Percentiles rank a stretch among this genome's conserved stretches.
Evolutionary conservation across 2,113 vertebrate genomes (phyloP).

Genomic region (Aphyosemion australe): DNA sequence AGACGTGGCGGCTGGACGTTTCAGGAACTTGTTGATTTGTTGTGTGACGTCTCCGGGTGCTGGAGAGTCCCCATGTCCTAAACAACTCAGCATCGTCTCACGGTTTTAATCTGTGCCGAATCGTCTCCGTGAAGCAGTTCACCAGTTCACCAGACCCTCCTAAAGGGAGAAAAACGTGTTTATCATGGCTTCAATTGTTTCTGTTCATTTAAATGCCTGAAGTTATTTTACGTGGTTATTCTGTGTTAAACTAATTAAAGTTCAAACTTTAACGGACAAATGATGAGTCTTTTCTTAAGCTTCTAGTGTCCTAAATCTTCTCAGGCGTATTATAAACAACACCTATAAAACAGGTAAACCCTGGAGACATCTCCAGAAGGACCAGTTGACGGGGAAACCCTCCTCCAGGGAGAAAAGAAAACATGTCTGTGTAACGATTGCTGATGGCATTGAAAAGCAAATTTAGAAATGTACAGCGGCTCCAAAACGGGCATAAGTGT

Average conservation of each 20-base stretch:
- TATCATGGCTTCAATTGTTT: slow-evolving; percentile 51
- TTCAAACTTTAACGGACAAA: too few relatives aligned
- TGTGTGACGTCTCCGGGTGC: too few relatives aligned
- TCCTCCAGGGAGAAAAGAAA: too few relatives aligned
- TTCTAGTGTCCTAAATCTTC: background rate
- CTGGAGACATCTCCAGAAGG: too few relatives aligned
- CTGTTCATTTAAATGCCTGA: slow-evolving; percentile 60
- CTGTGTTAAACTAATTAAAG: slow-evolving; percentile 13
- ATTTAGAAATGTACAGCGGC: too few relatives aligned
- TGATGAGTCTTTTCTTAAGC: slow-evolving; percentile 6
- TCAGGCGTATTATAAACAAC: too few relatives aligned
- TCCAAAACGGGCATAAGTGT: background rate
- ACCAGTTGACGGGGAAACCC: too few relatives aligned
- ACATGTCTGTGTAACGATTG: too few relatives aligned
- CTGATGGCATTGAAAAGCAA: too few relatives aligned
- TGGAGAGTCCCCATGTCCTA: background rate
- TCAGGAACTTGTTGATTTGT: too few relatives aligned
- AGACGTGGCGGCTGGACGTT: background rate
- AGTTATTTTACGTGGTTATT: slow-evolving; percentile 30
- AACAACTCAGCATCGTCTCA: slow-evolving; percentile 8
- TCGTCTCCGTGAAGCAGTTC: slow-evolving; percentile 42
- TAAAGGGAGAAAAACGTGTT: slow-evolving; percentile 56
- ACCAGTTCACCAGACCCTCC: slow-evolving; percentile 52
- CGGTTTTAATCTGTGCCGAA: slow-evolving; percentile 42
- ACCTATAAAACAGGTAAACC: too few relatives aligned